Percentiles rank a stretch among this genome's conserved stretches.
phyloP scores from a whole-genome alignment of 2,113 vertebrate genomes.

The Rhea pennata region DNA sequence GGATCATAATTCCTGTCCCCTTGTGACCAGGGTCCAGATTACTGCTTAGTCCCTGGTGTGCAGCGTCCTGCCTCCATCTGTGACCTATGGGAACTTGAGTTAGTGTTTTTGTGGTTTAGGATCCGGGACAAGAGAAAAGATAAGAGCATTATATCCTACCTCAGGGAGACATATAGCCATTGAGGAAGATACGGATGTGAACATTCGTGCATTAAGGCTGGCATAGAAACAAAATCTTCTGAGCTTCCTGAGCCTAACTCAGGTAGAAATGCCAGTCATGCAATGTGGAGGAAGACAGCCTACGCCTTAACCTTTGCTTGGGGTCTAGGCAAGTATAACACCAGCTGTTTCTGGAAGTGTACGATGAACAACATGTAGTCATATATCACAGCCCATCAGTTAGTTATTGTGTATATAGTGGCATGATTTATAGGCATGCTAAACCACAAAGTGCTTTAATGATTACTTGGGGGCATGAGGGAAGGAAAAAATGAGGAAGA shows the following conservation, averaged over 20 bases:
- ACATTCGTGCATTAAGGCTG: not conserved
- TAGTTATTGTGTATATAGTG: not conserved
- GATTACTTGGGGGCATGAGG: not conserved
- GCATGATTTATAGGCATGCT: not conserved
- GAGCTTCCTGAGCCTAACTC: not conserved
- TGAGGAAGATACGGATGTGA: not conserved
- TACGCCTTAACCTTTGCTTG: not conserved
- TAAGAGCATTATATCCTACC: conserved; percentile 3
- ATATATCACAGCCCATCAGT: not conserved
- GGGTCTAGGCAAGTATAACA: not conserved
- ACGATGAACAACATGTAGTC: not conserved
- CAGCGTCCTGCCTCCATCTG: not conserved
- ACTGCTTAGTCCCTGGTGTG: not conserved
- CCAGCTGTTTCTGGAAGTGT: not conserved
- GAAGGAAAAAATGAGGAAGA: not conserved
- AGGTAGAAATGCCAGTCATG: not conserved
- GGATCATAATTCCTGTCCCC: not conserved
- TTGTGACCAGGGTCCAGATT: not conserved
- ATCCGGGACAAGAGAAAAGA: not conserved
- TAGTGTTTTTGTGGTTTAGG: conserved; percentile 1
- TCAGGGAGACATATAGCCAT: not conserved
- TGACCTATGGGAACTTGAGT: not conserved
- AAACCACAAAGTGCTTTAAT: conserved; percentile 14
- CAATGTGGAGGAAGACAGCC: not conserved
- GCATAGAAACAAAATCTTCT: not conserved